Evolutionary conservation across 2,797 vertebrate species (phyloP).

Genomic region (Tapirus indicus): DNA sequence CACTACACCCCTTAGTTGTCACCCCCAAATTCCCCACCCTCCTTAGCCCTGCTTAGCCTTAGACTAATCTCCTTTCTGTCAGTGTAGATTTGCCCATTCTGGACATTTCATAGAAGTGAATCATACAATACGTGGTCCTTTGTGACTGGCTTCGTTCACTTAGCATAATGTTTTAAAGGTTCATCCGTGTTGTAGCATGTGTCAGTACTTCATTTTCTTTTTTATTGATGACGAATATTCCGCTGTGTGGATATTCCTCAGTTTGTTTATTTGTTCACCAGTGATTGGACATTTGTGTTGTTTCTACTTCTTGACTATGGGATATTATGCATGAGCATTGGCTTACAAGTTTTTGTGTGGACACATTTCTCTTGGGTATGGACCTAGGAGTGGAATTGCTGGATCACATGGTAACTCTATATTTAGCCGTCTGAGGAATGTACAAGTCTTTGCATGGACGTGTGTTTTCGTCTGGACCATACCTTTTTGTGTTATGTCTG

Average conservation of each 20-base stretch:
- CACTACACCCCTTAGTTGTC: neutral
- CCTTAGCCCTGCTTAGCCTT: neutral
- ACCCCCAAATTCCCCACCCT: neutral
- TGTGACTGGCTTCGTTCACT: neutral
- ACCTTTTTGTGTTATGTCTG: neutral
- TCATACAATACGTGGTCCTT: neutral
- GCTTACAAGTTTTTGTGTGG: neutral
- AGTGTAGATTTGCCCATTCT: neutral
- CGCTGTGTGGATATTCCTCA: neutral
- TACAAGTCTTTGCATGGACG: accelerated
- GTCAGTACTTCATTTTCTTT: neutral
- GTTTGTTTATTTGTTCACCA: neutral
- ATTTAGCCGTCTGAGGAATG: neutral
- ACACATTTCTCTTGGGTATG: neutral
- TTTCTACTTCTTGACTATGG: neutral
- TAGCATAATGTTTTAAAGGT: neutral
- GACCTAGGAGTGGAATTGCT: neutral
- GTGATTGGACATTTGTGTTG: neutral
- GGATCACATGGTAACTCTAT: neutral
- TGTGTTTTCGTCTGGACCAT: neutral
- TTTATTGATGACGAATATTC: neutral
- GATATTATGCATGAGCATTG: neutral
- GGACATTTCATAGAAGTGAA: neutral
- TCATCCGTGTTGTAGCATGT: neutral
- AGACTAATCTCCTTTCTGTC: neutral